Conservation (phyloP, 2,888 invertebrate species). For the Quadroppia sp. region DNA sequence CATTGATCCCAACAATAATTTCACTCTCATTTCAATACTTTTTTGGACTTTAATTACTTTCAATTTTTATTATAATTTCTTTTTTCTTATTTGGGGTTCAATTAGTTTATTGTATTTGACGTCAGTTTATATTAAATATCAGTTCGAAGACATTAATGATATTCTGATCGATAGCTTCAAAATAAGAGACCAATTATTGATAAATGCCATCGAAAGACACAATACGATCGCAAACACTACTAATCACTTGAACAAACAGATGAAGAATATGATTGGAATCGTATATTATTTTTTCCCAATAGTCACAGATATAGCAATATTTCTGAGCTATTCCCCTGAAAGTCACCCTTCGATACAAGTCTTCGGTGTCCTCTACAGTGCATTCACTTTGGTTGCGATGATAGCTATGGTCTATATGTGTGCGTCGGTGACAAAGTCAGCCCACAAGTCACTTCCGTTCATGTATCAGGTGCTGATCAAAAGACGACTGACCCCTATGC, state of each 20-base stretch:
- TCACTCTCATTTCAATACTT: neutral
- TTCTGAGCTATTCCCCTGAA: neutral
- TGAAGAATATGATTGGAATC: neutral
- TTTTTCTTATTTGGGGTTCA: neutral
- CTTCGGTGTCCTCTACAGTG: neutral
- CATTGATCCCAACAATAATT: neutral
- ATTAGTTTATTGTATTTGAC: neutral
- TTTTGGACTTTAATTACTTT: neutral
- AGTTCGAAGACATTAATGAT: neutral
- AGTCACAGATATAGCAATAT: neutral
- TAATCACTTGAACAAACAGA: neutral
- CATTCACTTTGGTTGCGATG: neutral
- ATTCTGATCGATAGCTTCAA: neutral
- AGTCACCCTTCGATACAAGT: neutral
- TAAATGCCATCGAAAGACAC: neutral
- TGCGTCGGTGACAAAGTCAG: neutral
- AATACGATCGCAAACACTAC: neutral
- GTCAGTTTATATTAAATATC: neutral
- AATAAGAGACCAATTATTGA: neutral
- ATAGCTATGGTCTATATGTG: neutral
- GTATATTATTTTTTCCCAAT: neutral
- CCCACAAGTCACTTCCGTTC: neutral
- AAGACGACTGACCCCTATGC: neutral
- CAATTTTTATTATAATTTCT: neutral
- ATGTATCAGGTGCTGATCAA: neutral